Base-by-base conservation (phyloP, 1,140 invertebrate genomes). In the Lucilia cuprina region DNA sequence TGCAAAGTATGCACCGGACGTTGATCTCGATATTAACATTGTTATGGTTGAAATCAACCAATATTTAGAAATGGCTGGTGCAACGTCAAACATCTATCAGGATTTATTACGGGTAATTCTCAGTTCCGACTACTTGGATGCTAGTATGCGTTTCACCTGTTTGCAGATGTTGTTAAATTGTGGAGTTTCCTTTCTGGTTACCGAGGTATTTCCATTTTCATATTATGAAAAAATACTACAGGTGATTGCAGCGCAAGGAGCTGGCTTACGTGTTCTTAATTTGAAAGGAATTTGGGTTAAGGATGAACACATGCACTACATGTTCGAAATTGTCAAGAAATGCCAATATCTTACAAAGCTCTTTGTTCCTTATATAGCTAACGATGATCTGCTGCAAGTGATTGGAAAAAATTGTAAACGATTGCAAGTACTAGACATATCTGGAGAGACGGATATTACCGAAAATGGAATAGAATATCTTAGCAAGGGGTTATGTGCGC, bases 211-310 rank as follows among this genome's bases (percentile, higher is more conserved):
- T 89, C 94, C 94, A 2, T 92, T 92, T 83, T 93, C 92, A 19
- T 95, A 94, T 88, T 94, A 94, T 88, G 93, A 93, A 82, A 93
- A 93, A 89, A 93, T 95, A 85, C 88, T 94, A 85, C 92, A 94
- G 89, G 91, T 93, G 78, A 93, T 94, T 85, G 91, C 91, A 1
- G 92, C 92, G 34, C 93, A 94, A 89, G 94, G 94, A 12, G 91
- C 91, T 4, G 92, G 94, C 55, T 75, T 95, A 85, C 92, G 93
- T 75, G 92, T 94, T 35, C 90, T 95, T 25, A 94, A 95, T 91
- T 91, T 95, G 83, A 94, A 94, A 92, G 94, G 94, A 30, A 93
- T 95, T 55, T 94, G 94, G 94, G 93, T 94, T 30, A 93, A 94
- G 89, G 94, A 94, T 83, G 94, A 95, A 82, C 93, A 94, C 85